A percentile compares a stretch with the other conserved stretches of the same genome.
These are phyloP conservation scores for Caenorhabditis remanei DNA, from an alignment of 1,140 invertebrate species.

Conservation along the genomic window DNA sequence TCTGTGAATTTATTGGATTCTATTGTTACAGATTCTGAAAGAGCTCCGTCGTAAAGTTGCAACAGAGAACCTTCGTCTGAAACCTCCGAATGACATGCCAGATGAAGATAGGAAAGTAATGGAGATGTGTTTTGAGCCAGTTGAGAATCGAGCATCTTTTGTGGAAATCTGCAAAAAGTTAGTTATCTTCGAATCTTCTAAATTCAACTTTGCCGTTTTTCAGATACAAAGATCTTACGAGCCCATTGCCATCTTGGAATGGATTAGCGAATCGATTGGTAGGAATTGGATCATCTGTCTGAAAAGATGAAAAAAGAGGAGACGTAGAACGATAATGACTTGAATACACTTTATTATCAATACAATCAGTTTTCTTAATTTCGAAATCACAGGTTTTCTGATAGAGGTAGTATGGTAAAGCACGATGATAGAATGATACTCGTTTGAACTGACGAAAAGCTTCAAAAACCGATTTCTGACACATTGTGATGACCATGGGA, in stretches of 20 bases:
- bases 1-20: no score
- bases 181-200: not conserved
- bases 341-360: no score
- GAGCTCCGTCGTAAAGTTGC: slow-evolving; percentile 43
- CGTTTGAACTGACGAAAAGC: no score
- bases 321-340: no score
- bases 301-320: not conserved
- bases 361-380: no score
- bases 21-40: not conserved
- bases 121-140: slow-evolving; percentile 41
- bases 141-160: not conserved
- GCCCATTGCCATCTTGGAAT: slow-evolving; percentile 14
- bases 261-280: slow-evolving; percentile 36
- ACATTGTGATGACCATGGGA: no score
- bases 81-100: slow-evolving; percentile 16
- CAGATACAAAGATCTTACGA: slow-evolving; percentile 31
- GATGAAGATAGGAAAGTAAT: slow-evolving; percentile 17
- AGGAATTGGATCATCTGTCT: slow-evolving; percentile 19
- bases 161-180: slow-evolving; percentile 14
- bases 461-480: no score
- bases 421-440: no score
- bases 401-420: no score
- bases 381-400: no score
- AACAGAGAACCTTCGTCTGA: not conserved
- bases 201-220: not conserved